Conservation (phyloP, 1,140 invertebrate genomes). For the Geopemphigus sp. region DNA sequence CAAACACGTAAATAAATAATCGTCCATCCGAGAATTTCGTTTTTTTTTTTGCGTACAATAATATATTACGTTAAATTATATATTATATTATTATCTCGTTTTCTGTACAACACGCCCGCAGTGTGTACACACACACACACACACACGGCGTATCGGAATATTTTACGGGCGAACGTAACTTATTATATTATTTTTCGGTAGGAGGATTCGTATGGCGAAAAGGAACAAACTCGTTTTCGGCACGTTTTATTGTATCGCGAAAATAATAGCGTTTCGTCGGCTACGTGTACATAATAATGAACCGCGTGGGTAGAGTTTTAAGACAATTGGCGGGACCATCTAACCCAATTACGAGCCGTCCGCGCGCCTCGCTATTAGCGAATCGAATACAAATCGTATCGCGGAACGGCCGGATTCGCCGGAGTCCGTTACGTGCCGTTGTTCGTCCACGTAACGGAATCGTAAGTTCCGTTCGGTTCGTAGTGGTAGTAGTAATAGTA, state of each 20-base stretch:
- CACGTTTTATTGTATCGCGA: background rate
- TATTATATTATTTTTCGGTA: background rate
- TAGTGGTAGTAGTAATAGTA: too few relatives aligned
- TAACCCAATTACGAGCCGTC: too few relatives aligned
- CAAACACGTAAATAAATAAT: constrained; percentile 19
- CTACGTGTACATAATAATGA: too few relatives aligned
- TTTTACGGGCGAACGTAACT: background rate
- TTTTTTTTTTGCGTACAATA: background rate
- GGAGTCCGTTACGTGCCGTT: too few relatives aligned
- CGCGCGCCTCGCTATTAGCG: too few relatives aligned
- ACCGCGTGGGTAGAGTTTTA: too few relatives aligned
- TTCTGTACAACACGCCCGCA: background rate
- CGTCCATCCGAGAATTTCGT: background rate
- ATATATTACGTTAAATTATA: constrained; percentile 12
- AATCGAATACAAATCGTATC: too few relatives aligned
- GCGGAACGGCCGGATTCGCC: too few relatives aligned
- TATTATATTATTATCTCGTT: constrained; percentile 31
- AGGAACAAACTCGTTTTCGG: constrained; percentile 7
- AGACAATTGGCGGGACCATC: too few relatives aligned
- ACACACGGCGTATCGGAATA: background rate
- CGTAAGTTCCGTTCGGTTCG: too few relatives aligned
- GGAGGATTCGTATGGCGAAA: background rate
- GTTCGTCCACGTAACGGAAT: too few relatives aligned
- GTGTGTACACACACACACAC: background rate
- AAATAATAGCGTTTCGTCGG: background rate